Percentiles rank a stretch among this genome's conserved stretches.
Conservation (phyloP, 2,113 vertebrate species). For the Callipepla squamata region DNA sequence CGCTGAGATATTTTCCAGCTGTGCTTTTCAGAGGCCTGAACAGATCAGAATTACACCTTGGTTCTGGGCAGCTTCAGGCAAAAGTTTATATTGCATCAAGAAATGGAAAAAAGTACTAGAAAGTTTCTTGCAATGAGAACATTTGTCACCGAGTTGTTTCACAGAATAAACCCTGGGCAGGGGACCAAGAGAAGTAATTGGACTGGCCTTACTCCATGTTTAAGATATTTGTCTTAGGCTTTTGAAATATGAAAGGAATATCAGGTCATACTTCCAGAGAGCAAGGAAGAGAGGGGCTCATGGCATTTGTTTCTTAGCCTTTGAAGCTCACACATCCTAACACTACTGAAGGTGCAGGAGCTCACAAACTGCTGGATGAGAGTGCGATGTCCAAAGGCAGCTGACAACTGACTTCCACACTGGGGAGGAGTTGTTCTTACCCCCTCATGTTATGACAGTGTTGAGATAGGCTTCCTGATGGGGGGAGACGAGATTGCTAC, state of each 20-base stretch:
- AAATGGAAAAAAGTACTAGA: slow-evolving; percentile 58
- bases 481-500: neutral
- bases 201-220: slow-evolving; percentile 52
- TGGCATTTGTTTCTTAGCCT: neutral
- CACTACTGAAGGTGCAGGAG: neutral
- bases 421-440: neutral
- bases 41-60: slow-evolving; percentile 54
- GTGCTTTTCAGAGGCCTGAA: neutral
- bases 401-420: neutral
- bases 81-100: slow-evolving; percentile 52
- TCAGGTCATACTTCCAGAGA: slow-evolving; percentile 18
- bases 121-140: slow-evolving; percentile 67
- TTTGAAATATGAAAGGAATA: slow-evolving; percentile 31
- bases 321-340: neutral
- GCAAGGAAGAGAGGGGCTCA: neutral
- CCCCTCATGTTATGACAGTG: neutral
- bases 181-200: slow-evolving; percentile 74
- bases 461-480: neutral
- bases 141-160: slow-evolving; percentile 72
- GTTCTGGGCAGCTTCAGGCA: slow-evolving; percentile 54
- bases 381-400: neutral
- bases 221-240: slow-evolving; percentile 49
- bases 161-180: slow-evolving; percentile 69
- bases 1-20: slow-evolving; percentile 56
- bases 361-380: neutral